Conservation (phyloP, 2,888 invertebrate genomes). For the Acronicta psi region DNA sequence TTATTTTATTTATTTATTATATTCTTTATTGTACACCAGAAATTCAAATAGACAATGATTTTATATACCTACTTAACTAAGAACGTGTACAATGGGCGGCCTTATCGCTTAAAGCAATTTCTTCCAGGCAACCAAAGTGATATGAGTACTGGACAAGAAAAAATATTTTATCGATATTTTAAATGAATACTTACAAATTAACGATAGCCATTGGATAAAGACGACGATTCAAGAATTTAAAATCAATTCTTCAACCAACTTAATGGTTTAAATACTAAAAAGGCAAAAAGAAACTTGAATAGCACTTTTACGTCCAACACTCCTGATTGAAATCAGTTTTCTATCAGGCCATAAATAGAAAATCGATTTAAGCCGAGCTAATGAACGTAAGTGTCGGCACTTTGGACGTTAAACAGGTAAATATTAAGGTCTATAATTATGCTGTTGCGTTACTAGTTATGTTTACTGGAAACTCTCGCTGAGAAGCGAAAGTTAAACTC, state of each 20-base stretch:
- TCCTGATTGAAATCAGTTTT: conserved; percentile 57
- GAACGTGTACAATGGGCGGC: too few relatives aligned
- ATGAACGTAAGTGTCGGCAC: conserved; percentile 52
- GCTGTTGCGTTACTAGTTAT: conserved; percentile 62
- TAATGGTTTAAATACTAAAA: conserved; percentile 45
- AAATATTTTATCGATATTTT: conserved; percentile 10
- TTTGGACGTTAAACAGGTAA: conserved; percentile 68
- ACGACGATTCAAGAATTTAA: conserved; percentile 21
- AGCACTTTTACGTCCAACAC: conserved; percentile 50
- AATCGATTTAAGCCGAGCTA: conserved; percentile 62
- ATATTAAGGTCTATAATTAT: conserved; percentile 63
- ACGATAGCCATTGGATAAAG: conserved; percentile 20
- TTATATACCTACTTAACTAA: too few relatives aligned
- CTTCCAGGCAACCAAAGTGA: too few relatives aligned
- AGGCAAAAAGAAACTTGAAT: conserved; percentile 54
- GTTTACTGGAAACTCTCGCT: conserved; percentile 75
- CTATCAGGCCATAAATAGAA: conserved; percentile 60
- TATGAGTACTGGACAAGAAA: too few relatives aligned
- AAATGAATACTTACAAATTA: conserved; percentile 11
- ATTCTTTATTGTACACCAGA: too few relatives aligned
- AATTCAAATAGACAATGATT: too few relatives aligned
- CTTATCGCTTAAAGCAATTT: too few relatives aligned
- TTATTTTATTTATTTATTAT: too few relatives aligned
- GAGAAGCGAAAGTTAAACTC: conserved; percentile 78
- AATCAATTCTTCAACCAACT: conserved; percentile 31